phyloP scores from a whole-genome alignment of 2,797 vertebrate genomes.

The Gephyroberyx darwinii region DNA sequence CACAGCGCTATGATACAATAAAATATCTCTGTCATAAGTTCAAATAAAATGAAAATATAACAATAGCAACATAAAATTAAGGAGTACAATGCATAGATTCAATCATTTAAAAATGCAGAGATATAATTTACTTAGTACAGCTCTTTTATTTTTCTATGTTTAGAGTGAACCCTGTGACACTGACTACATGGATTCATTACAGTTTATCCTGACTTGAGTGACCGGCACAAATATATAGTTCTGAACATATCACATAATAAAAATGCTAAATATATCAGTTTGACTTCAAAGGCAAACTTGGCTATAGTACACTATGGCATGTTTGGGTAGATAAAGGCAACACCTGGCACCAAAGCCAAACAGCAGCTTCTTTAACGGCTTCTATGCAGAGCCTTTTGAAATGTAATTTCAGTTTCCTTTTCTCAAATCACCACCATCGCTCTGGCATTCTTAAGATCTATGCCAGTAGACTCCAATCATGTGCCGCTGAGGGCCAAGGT shows the following conservation, averaged over 20 bases:
- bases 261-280: conserved; percentile 73
- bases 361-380: conserved; percentile 71
- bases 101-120: conserved; percentile 89
- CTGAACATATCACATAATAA: conserved; percentile 73
- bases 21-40: conserved; percentile 89
- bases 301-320: conserved; percentile 76
- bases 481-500: conserved; percentile 13
- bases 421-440: conserved; percentile 22
- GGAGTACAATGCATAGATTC: conserved; percentile 94
- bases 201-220: conserved; percentile 79
- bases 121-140: conserved; percentile 86
- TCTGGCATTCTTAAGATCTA: conserved; percentile 24
- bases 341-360: conserved; percentile 68
- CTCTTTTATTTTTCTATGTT: conserved; percentile 67
- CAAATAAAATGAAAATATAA: conserved; percentile 83
- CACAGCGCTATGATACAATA: conserved; percentile 96
- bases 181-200: conserved; percentile 75
- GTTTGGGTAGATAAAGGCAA: conserved; percentile 76
- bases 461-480: conserved; percentile 20
- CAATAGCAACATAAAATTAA: conserved; percentile 87
- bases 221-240: conserved; percentile 79
- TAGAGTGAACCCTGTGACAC: conserved; percentile 73
- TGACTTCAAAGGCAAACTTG: conserved; percentile 77
- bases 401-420: conserved; percentile 48
- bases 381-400: conserved; percentile 59